These are phyloP conservation scores for Austrolebias charrua DNA, from an alignment of 2,797 vertebrate species.

Conservation along the genomic window DNA sequence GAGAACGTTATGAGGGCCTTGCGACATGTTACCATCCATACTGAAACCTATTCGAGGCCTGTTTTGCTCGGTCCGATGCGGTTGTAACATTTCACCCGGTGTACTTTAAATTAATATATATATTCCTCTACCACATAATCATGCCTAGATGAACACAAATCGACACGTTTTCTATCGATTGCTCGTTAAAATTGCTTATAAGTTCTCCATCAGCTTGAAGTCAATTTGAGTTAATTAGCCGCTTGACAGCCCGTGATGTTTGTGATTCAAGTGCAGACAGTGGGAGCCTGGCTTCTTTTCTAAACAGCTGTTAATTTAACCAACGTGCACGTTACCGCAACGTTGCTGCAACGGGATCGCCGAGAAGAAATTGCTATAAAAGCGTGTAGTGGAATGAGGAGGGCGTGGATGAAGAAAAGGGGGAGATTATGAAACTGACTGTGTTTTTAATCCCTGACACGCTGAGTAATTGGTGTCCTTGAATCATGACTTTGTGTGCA, in stretches of 20 bases:
- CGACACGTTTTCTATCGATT: slow-evolving; percentile 7
- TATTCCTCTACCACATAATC: background rate
- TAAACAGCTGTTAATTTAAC: slow-evolving; percentile 11
- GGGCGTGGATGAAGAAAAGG: slow-evolving; percentile 45
- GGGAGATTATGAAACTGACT: slow-evolving; percentile 46
- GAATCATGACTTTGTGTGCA: slow-evolving; percentile 67
- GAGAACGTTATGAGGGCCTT: slow-evolving; percentile 61
- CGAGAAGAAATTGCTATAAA: slow-evolving; percentile 48
- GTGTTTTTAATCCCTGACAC: slow-evolving; percentile 77
- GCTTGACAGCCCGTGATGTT: slow-evolving; percentile 58
- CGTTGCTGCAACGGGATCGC: slow-evolving; percentile 59
- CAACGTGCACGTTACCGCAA: slow-evolving; percentile 53
- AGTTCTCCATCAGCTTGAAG: slow-evolving; percentile 38
- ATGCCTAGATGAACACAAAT: background rate
- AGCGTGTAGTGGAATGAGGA: slow-evolving; percentile 58
- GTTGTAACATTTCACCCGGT: slow-evolving; percentile 34
- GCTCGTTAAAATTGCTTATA: slow-evolving; percentile 25
- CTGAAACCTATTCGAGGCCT: slow-evolving; percentile 63
- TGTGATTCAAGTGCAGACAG: slow-evolving; percentile 40
- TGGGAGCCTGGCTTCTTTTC: slow-evolving; percentile 1
- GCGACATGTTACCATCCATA: slow-evolving; percentile 57
- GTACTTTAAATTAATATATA: slow-evolving; percentile 10
- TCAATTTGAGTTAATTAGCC: slow-evolving; percentile 57
- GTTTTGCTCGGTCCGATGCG: slow-evolving; percentile 24
- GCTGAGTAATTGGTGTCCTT: slow-evolving; percentile 69